Evolutionary conservation across 2,797 vertebrate genomes (phyloP), one percentile per base, ranked within the genome.

Genomic region (Enteromius paludinosus): DNA sequence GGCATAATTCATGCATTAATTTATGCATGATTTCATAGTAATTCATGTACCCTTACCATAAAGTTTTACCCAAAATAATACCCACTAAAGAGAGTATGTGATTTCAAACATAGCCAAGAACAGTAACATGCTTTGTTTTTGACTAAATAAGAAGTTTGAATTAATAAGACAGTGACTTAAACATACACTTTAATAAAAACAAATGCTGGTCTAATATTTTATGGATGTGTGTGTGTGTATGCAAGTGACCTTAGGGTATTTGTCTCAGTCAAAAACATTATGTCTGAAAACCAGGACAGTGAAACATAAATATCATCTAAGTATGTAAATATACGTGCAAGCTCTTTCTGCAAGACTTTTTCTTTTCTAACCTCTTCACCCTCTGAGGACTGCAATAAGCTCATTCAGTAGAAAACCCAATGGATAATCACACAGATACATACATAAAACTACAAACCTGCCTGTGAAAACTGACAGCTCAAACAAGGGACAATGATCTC

Each of bases 391-490:
- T 54, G 6, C 11, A 35, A 15, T 38, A 35, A 73, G 20, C 30
- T 56, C 0, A 23, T 56, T 74, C 7, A n/a, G 18, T 38, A 35
- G 3, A 35, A 38, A 74, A 33, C n/a, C 49, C 12, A 74, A 56
- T 23, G 49, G 6, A 25, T 17, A 38, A 56, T 35, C 30, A 56
- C 30, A 56, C 1, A 74, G 30, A 54, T 54, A 35, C 35, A 4
- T 47, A 43, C 5, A 43, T 1, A 8, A 41, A 86, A 76, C 83
- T 84, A 76, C 23, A 62, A 87, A 86, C 87, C 52, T 85, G 25
- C 54, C 83, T 84, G 85, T 33, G 54, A 84, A 52, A 15, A 35
- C 65, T 62, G 72, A 52, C n/a, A 43, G 56, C 30, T 61, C 54
- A 70, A 66, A 78, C 73, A 35, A 78, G 76, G 20, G 62, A 7